Evolutionary conservation across 2,113 vertebrate species (phyloP).

Genomic region (Campylomormyrus tamandua): DNA sequence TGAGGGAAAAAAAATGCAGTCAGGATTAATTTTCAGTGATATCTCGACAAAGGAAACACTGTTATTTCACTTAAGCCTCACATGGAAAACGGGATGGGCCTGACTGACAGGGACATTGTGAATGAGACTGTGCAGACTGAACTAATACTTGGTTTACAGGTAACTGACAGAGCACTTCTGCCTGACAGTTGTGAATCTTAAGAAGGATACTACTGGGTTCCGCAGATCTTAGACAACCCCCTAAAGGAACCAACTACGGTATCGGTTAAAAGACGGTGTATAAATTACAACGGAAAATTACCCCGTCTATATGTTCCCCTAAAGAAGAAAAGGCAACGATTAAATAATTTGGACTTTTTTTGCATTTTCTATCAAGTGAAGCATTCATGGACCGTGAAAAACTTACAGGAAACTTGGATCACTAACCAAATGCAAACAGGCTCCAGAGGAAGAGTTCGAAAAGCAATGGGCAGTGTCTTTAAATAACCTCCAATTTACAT

Average conservation of each 20-base stretch:
- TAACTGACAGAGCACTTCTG: background rate
- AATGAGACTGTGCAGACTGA: background rate
- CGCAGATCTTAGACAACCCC: background rate
- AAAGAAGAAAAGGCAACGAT: background rate
- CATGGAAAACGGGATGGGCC: background rate
- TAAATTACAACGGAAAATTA: background rate
- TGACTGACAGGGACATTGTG: background rate
- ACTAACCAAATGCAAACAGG: background rate
- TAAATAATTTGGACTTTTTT: background rate
- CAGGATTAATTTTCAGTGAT: background rate
- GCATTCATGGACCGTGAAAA: background rate
- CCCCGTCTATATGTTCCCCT: background rate
- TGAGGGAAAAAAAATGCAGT: background rate
- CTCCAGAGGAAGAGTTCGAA: constrained; percentile 88
- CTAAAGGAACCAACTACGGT: background rate
- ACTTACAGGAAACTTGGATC: background rate
- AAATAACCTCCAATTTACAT: constrained; percentile 97
- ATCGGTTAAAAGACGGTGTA: background rate
- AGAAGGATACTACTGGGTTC: too few species aligned
- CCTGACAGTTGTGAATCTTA: background rate
- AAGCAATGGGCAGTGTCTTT: constrained; percentile 98
- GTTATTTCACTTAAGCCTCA: background rate
- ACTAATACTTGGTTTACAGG: background rate
- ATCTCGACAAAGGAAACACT: background rate
- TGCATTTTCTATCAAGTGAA: background rate